Percentiles rank a stretch among this genome's conserved stretches.
These are phyloP conservation scores for Oncorhynchus masou DNA, from an alignment of 2,113 vertebrate species.

Conservation along the genomic window DNA sequence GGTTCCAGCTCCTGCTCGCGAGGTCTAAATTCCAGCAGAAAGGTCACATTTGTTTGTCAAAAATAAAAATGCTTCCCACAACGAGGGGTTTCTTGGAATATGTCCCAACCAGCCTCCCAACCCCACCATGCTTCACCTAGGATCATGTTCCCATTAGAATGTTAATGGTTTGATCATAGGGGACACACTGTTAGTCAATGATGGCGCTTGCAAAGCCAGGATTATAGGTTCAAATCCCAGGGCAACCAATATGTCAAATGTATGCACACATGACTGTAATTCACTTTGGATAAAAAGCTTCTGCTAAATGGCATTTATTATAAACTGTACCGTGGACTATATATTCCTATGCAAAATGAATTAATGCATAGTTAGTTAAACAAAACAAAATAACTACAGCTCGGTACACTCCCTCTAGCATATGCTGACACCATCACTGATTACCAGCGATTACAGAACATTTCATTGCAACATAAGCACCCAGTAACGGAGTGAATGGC, in stretches of 20 bases:
- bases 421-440: neutral
- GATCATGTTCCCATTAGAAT: neutral
- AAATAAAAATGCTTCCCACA: slow-evolving; percentile 28
- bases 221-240: too few species aligned
- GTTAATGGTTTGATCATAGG: neutral
- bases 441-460: neutral
- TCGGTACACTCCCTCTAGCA: neutral
- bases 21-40: slow-evolving; percentile 22
- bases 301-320: too few species aligned
- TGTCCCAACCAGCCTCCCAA: too few species aligned
- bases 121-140: too few species aligned
- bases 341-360: neutral
- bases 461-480: too few species aligned
- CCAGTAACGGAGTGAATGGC: too few species aligned
- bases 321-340: neutral
- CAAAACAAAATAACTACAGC: too few species aligned
- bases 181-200: neutral
- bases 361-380: neutral
- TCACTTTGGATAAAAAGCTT: too few species aligned
- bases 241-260: too few species aligned
- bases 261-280: too few species aligned
- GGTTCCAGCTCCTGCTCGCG: slow-evolving; percentile 16
- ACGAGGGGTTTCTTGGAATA: too few species aligned
- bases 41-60: slow-evolving; percentile 32
- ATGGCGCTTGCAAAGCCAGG: too few species aligned